Base-by-base conservation (phyloP, 2,888 invertebrate species). In the Acholoe squamosa region DNA sequence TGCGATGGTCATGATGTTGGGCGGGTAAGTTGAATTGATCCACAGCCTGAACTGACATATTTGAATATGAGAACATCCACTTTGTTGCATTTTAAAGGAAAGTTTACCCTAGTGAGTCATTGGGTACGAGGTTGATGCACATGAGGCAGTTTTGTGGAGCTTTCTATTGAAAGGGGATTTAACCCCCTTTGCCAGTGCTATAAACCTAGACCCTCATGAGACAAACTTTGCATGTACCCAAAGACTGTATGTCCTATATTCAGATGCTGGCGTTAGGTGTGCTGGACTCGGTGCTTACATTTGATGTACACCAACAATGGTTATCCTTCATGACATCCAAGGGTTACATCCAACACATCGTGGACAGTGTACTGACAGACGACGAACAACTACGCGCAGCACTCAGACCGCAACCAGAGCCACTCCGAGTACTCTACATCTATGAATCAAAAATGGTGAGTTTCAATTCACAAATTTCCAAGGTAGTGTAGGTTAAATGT, bases 1-100 rank as follows among this genome's bases (percentile, higher is more conserved):
- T 97, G 98, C 16, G 97, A 98, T 0, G 98, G 98, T 0, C 98
- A 98, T 94, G 98, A 98, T 93, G 97, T 99, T 19, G 98, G 98
- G 94, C 97, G 98, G 94, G 96, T 96, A 91, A 93, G 94, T 92
- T 0, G 43, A n/a, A 7, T 7, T 61, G n/a, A 3, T 61, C 3
- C 43, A 43, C 10, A 28, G 10, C 12, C 25, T 28, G 10, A 14
- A 25, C 71, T 71, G 7, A 25, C 31, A 25, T 34, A 77, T 22
- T 77, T 33, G 3, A 0, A 3, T 28, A 84, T n/a, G 14, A 43
- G 16, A 25, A 33, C 28, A 77, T 25, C 10, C n/a, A n/a, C n/a
- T n/a, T n/a, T n/a, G n/a, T n/a, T n/a, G n/a, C n/a, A n/a, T n/a
- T n/a, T n/a, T n/a, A n/a, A n/a, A n/a, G n/a, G n/a, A n/a, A n/a